These are phyloP conservation scores for Potorous gilbertii DNA, from an alignment of 2,797 vertebrate genomes.

Conservation along the genomic window DNA sequence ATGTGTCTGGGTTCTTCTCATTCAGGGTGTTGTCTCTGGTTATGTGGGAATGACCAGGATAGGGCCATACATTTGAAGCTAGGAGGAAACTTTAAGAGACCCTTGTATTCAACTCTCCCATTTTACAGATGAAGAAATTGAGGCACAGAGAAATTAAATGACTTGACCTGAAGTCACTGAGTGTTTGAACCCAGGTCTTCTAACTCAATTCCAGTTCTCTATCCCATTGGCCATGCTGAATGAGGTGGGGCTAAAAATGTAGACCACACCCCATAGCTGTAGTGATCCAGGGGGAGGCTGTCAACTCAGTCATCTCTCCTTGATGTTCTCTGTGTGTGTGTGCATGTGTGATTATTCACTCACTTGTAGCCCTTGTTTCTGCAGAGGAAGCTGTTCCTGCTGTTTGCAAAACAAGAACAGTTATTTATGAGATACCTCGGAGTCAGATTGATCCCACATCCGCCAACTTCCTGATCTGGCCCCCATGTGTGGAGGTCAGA, in stretches of 20 bases:
- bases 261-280: neutral
- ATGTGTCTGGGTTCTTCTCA: neutral
- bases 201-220: neutral
- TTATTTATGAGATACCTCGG: conserved; percentile 96
- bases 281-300: neutral
- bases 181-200: neutral
- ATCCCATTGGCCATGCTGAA: neutral
- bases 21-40: neutral
- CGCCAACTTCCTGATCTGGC: conserved; percentile 98
- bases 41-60: neutral
- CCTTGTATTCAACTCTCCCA: neutral
- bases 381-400: conserved; percentile 94
- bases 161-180: neutral
- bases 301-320: neutral
- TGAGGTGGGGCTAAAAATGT: neutral
- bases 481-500: conserved; percentile 95
- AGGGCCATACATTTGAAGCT: neutral
- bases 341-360: conserved; percentile 5
- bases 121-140: neutral
- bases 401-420: conserved; percentile 93
- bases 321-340: neutral
- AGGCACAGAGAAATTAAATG: neutral
- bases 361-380: conserved; percentile 38
- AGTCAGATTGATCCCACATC: conserved; percentile 96
- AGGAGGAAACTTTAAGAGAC: neutral